Base-by-base conservation (phyloP, 2,888 invertebrate genomes). In the Drosophila conformis region DNA sequence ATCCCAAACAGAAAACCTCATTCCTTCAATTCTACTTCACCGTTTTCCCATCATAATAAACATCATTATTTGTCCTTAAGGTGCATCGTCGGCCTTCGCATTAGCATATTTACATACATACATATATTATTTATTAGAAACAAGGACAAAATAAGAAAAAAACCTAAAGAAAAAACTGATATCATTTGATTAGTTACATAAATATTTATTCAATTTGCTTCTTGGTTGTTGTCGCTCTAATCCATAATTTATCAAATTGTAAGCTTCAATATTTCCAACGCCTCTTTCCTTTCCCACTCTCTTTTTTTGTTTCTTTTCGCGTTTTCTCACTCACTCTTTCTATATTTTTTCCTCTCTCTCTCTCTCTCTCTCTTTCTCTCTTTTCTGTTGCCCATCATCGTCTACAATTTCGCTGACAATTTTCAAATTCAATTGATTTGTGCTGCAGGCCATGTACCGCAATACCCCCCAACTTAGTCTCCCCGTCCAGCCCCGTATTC, bases 111-210 rank as follows among this genome's bases (percentile, higher is more conserved):
- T 35, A 48, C 36, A 66, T 53, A 48, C 36, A 66, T 53, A 36
- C 35, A 56, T 69, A 46, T 35, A 49, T 36, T 36, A 54, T 38
- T 31, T 69, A 38, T 53, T 33, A 33, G 18, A 7, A 59, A n/a
- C 35, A 68, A n/a, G 25, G 33, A 33, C 11, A 18, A 21, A 25
- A 21, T 2, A 56, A 10, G 42, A 18, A 51, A n/a, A n/a, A n/a
- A 27, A 7, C 35, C 18, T 42, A 15, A 29, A 27, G 8, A 27
- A 65, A 38, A 53, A 2, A 69, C 63, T 73, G 86, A 87, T 89
- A 82, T 89, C 87, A 87, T 89, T 89, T 85, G 83, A 85, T 85
- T 85, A 89, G 89, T 89, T 89, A 87, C 90, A 87, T 85, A 85
- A 85, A 85, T 85, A 85, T 85, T 87, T 89, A 89, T 87, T 87